Conservation (phyloP, 2,797 vertebrate genomes). For the Hemitrygon akajei region DNA sequence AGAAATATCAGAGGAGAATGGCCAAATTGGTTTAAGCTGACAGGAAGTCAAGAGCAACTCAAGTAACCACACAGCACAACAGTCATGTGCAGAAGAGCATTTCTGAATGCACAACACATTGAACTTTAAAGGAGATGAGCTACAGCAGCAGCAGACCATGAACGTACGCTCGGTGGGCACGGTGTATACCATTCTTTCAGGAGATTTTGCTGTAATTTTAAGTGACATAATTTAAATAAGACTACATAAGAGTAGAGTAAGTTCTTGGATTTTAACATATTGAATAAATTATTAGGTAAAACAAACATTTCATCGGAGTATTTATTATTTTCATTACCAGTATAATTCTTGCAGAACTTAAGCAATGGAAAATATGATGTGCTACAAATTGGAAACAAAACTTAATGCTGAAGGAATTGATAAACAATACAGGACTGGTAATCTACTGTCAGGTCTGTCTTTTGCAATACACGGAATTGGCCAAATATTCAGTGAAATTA, state of each 20-base stretch:
- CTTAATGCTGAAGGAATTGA: not conserved
- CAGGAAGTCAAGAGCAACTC: no score
- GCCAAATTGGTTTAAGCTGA: no score
- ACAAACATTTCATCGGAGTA: not conserved
- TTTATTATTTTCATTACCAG: not conserved
- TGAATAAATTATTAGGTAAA: not conserved
- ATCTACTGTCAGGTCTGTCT: not conserved
- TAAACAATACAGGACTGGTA: not conserved
- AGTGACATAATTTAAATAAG: not conserved
- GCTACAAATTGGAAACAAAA: constrained; percentile 14
- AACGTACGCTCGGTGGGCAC: no score
- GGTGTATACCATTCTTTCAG: not conserved
- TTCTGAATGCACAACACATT: no score
- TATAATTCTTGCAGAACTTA: not conserved
- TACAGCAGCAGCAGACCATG: no score
- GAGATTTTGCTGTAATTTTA: not conserved
- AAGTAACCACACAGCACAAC: no score
- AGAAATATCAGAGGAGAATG: no score
- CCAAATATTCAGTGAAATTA: not conserved
- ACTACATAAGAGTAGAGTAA: not conserved
- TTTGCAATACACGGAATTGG: not conserved
- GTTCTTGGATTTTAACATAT: not conserved
- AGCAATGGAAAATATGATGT: constrained; percentile 12
- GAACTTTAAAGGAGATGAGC: no score
- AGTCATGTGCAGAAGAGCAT: no score